A percentile compares a stretch with the other conserved stretches of the same genome.
phyloP scores from a whole-genome alignment of 2,797 vertebrate genomes.

The Oryzias sinensis region DNA sequence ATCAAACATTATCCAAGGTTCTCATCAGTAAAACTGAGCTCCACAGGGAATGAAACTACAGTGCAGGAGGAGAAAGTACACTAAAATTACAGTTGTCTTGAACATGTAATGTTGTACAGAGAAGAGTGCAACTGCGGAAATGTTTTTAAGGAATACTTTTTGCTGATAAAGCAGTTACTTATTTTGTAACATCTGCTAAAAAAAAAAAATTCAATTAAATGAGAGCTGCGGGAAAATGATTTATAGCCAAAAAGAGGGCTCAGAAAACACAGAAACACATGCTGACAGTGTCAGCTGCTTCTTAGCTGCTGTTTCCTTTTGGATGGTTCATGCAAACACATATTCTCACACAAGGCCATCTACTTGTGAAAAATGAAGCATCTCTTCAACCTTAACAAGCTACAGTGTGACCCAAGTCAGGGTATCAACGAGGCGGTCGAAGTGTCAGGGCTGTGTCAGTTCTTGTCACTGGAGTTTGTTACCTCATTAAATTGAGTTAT shows the following conservation, averaged over 20 bases:
- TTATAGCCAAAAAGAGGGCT: background rate
- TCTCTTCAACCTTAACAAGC: constrained; percentile 26
- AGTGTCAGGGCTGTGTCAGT: constrained; percentile 39
- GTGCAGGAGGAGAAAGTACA: constrained; percentile 18
- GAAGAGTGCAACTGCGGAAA: constrained; percentile 6
- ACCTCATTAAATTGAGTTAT: constrained; percentile 60
- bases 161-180: background rate
- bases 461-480: constrained; percentile 47
- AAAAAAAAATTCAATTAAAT: background rate
- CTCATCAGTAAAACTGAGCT: constrained; percentile 2
- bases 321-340: background rate
- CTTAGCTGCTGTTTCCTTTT: too few species aligned
- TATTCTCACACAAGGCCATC: constrained; percentile 4
- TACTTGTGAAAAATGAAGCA: background rate
- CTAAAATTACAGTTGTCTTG: constrained; percentile 11
- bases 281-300: background rate
- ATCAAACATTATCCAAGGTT: constrained; percentile 39
- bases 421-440: constrained; percentile 32
- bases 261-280: background rate
- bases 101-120: background rate
- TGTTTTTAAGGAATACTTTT: background rate
- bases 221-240: background rate
- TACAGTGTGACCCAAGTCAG: constrained; percentile 44
- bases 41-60: constrained; percentile 33
- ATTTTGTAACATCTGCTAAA: too few species aligned